Conservation (phyloP, 2,113 vertebrate species). For the Mesembrinibis cayennensis region DNA sequence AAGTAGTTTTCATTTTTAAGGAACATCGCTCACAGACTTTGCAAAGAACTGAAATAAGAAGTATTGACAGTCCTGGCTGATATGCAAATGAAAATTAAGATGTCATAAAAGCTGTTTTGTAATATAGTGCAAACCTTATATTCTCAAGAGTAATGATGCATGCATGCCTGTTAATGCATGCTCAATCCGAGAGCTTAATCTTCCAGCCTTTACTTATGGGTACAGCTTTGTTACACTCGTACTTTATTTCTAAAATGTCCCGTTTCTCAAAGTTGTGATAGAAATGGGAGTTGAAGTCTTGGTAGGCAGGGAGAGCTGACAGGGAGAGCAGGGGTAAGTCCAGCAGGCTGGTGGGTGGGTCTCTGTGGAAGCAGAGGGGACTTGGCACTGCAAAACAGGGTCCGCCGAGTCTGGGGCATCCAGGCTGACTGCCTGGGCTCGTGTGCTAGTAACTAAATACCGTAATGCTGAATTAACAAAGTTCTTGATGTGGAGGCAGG, state of each 20-base stretch:
- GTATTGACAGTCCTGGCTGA: neutral
- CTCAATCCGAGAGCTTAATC: neutral
- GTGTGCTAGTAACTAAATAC: fast-evolving
- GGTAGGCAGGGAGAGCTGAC: neutral
- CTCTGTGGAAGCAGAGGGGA: neutral
- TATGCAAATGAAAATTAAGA: neutral
- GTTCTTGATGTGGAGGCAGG: neutral
- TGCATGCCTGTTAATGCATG: neutral
- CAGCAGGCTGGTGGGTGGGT: neutral
- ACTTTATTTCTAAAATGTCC: neutral
- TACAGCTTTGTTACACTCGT: neutral
- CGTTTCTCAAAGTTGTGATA: neutral
- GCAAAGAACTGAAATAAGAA: neutral
- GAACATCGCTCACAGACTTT: neutral
- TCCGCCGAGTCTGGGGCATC: neutral
- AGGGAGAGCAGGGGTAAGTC: neutral
- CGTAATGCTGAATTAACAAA: neutral
- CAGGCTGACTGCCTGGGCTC: neutral
- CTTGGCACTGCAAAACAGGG: neutral
- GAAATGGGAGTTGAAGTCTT: neutral
- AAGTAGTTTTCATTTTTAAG: neutral
- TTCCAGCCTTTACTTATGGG: neutral
- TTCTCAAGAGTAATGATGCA: neutral
- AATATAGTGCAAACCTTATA: neutral
- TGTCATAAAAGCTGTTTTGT: neutral